phyloP scores from a whole-genome alignment of 2,797 vertebrate genomes.

The Melanotaenia pygmaea region DNA sequence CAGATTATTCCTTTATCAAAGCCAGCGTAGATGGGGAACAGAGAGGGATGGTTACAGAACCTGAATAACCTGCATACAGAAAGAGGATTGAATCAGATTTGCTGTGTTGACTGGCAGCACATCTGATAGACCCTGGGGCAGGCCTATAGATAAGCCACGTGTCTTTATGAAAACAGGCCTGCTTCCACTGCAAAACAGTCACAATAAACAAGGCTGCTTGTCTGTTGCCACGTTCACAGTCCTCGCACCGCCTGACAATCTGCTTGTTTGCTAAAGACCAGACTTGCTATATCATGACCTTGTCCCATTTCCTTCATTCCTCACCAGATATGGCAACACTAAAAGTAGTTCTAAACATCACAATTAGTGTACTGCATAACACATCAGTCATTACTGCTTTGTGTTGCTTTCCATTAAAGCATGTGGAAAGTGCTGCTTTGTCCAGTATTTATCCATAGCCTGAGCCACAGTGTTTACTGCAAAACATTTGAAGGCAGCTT shows the following conservation, averaged over 20 bases:
- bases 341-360: slow-evolving; percentile 24
- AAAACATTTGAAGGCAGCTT: slow-evolving; percentile 49
- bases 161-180: slow-evolving; percentile 79
- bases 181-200: slow-evolving; percentile 70
- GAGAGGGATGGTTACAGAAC: slow-evolving; percentile 63
- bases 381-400: slow-evolving; percentile 20
- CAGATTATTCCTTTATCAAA: slow-evolving; percentile 80
- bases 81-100: slow-evolving; percentile 74
- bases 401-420: slow-evolving; percentile 29
- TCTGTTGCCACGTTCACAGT: slow-evolving; percentile 52
- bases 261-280: slow-evolving; percentile 28
- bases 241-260: slow-evolving; percentile 33
- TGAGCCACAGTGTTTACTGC: slow-evolving; percentile 55
- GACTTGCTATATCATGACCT: slow-evolving; percentile 41
- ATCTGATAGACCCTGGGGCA: slow-evolving; percentile 81
- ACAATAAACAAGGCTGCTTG: slow-evolving; percentile 72
- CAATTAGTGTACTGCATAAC: slow-evolving; percentile 15
- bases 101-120: slow-evolving; percentile 76
- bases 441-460: slow-evolving; percentile 51
- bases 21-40: slow-evolving; percentile 62
- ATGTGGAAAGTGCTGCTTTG: slow-evolving; percentile 22
- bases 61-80: slow-evolving; percentile 72
- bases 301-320: slow-evolving; percentile 30
- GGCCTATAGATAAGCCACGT: slow-evolving; percentile 76
- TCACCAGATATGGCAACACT: slow-evolving; percentile 13